Evolutionary conservation across 2,888 invertebrate species (phyloP).

Genomic region (Melipona beecheii): DNA sequence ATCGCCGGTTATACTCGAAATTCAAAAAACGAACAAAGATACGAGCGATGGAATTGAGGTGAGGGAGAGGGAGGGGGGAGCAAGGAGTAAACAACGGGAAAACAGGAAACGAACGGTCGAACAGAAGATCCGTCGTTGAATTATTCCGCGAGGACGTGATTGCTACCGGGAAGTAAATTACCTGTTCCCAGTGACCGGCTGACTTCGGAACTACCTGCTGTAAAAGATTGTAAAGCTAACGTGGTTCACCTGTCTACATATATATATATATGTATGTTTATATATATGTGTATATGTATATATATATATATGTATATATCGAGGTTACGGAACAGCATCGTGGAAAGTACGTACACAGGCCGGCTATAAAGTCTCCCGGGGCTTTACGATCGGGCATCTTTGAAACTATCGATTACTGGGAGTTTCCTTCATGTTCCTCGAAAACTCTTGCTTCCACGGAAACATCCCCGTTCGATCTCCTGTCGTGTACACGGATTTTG

Average conservation of each 20-base stretch:
- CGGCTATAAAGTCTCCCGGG: conserved; percentile 63
- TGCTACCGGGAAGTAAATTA: conserved; percentile 63
- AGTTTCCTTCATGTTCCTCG: conserved; percentile 36
- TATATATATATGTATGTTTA: neutral
- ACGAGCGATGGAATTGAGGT: neutral
- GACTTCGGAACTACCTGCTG: conserved; percentile 47
- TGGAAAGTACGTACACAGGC: conserved; percentile 45
- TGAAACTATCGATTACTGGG: conserved; percentile 64
- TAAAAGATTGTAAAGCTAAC: conserved; percentile 62
- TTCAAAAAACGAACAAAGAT: neutral
- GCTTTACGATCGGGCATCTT: conserved; percentile 64
- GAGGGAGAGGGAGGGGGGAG: too few species aligned
- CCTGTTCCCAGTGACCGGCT: conserved; percentile 50
- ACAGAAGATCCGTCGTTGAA: conserved; percentile 49
- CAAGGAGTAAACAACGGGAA: conserved; percentile 12
- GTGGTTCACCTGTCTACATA: conserved; percentile 46
- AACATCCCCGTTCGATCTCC: conserved; percentile 19
- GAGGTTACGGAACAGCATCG: conserved; percentile 34
- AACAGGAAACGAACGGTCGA: conserved; percentile 9
- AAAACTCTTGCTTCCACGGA: conserved; percentile 21
- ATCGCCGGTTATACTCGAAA: neutral
- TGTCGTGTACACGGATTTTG: conserved; percentile 36
- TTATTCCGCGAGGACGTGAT: conserved; percentile 62
- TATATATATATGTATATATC: neutral
- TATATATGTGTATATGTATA: too few species aligned